phyloP scores from a whole-genome alignment of 2,888 invertebrate genomes.

The Drosophila prolongata region DNA sequence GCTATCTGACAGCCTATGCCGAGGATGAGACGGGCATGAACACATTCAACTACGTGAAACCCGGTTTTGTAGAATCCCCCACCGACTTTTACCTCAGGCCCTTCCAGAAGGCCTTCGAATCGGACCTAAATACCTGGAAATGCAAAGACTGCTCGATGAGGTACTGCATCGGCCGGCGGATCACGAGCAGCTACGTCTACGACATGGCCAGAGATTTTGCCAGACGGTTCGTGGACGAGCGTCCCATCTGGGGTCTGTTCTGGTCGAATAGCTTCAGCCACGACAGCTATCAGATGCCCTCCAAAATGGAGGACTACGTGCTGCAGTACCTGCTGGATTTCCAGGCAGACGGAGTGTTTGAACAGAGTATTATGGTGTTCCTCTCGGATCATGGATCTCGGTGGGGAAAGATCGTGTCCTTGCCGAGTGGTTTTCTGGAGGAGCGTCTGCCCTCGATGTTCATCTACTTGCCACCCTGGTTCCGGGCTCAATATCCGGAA shows the following conservation, averaged over 20 bases:
- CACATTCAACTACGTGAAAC: constrained; percentile 88
- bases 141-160: constrained; percentile 61
- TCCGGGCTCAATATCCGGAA: constrained; percentile 85
- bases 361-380: constrained; percentile 88
- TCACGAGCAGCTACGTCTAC: constrained; percentile 88
- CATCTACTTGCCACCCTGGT: constrained; percentile 88
- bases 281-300: constrained; percentile 87
- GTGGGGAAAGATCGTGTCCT: constrained; percentile 88
- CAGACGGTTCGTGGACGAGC: constrained; percentile 86
- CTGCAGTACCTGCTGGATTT: constrained; percentile 86
- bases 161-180: constrained; percentile 86
- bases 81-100: constrained; percentile 92
- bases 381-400: constrained; percentile 91
- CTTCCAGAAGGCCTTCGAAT: constrained; percentile 88
- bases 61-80: constrained; percentile 89
- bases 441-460: constrained; percentile 90
- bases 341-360: constrained; percentile 86
- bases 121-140: constrained; percentile 65
- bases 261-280: constrained; percentile 91
- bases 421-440: constrained; percentile 89
- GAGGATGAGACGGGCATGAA: constrained; percentile 87
- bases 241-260: constrained; percentile 89
- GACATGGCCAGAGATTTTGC: constrained; percentile 88
- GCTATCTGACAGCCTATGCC: constrained; percentile 90
- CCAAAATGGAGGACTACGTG: constrained; percentile 87